Evolutionary conservation across 2,113 vertebrate species (phyloP), one percentile per base, ranked within the genome.

Genomic region (Xiphias gladius): DNA sequence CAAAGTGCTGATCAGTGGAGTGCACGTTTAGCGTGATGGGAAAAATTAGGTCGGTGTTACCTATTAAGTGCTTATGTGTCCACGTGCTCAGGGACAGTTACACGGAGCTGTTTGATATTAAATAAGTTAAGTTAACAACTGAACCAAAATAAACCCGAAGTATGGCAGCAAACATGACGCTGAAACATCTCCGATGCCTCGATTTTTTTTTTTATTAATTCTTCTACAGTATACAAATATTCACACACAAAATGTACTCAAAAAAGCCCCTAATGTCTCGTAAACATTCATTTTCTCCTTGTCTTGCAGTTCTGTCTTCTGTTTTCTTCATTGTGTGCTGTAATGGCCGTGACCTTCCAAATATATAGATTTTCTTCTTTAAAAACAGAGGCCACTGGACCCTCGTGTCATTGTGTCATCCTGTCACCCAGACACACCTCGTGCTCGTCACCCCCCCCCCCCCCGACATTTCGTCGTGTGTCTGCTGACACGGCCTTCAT

Each of bases 141-240:
- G 8, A 48, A 37, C 30, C 22, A 41, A 26, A 41, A 54, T 20
- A 41, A 16, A 17, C 3, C 13, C 0, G 17, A 73, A n/a, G 46
- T 30, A 0, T 0, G 59, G 43, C 11, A 19, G 55, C 59, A 86
- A 87, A 76, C 35, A 89, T 7, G 37, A 87, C 72, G 80, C 50
- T 30, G 66, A 86, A 71, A 71, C 72, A 2, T 57, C 12, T 77
- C 24, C 0, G 8, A 73, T 67, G 76, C 65, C 80, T 87, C 81
- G 46, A 70, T 84, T 79, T 96, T 87, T n/a, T n/a, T 94, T 94
- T 95, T 97, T 96, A 96, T 97, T 96, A 89, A 94, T 95, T 96
- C 94, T 94, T 95, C 95, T 96, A 97, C 95, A 95, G 95, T 96
- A 94, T 94, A 97, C 96, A 98, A 97, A 96, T 95, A 95, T 96